phyloP scores from a whole-genome alignment of 2,888 invertebrate genomes.

The Tribolium freemani region DNA sequence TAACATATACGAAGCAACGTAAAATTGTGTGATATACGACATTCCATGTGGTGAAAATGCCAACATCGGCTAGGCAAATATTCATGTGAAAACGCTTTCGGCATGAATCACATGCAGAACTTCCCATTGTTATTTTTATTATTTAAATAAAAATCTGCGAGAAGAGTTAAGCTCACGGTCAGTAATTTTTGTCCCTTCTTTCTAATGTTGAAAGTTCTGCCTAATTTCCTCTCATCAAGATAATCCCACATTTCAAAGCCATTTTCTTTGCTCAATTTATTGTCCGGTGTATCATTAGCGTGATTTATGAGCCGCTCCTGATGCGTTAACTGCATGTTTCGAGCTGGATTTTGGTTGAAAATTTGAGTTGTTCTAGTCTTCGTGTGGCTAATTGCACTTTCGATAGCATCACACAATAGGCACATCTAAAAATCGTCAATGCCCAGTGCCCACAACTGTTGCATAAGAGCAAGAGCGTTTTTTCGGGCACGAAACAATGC shows the following conservation, averaged over 20 bases:
- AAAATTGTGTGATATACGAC: neutral
- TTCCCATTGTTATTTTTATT: too few relatives aligned
- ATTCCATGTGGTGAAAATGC: constrained; percentile 6
- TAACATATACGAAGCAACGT: neutral
- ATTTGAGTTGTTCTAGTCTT: neutral
- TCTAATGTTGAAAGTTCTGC: too few relatives aligned
- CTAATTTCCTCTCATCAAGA: too few relatives aligned
- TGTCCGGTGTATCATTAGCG: neutral
- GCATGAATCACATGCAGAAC: neutral
- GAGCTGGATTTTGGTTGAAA: neutral
- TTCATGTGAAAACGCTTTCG: constrained; percentile 5
- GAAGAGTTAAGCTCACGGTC: too few relatives aligned
- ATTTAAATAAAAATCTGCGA: too few relatives aligned
- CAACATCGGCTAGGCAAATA: neutral
- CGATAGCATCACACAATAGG: neutral
- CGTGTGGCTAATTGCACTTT: neutral
- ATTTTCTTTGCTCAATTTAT: neutral
- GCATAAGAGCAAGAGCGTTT: constrained; percentile 12
- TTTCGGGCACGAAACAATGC: constrained; percentile 15
- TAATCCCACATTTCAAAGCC: neutral
- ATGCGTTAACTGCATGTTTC: neutral
- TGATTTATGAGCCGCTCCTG: neutral
- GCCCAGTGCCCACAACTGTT: neutral
- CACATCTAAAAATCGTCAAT: neutral
- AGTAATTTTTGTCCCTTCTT: too few relatives aligned